Evolutionary conservation across 2,797 vertebrate species (phyloP), one percentile per base, ranked within the genome.

Genomic region (Gambusia yucatana): DNA sequence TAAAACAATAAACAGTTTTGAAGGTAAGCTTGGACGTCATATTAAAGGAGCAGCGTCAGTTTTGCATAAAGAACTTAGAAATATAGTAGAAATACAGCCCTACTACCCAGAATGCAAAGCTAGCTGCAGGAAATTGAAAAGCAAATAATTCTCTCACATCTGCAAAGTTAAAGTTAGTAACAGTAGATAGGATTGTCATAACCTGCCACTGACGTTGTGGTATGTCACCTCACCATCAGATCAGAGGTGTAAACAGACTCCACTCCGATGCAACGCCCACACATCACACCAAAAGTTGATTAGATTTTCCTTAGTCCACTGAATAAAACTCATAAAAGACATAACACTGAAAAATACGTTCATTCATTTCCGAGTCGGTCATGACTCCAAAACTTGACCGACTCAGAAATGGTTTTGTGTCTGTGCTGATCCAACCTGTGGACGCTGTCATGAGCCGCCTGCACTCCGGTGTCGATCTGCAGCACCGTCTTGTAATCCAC

Each of bases 401-500:
- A 17, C 10, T 16, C 77, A 13, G 43, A n/a, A 10, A 50, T 36
- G 41, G 30, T 22, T 50, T 28, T 46, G 43, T 16, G 33, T 71
- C 52, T 30, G 59, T 46, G 25, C 59, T 55, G 33, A 33, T 75
- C 85, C 87, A 83, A 95, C 95, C 95, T 95, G 94, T 96, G 97
- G 84, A 96, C 92, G 78, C 98, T 97, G 86, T 98, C 97, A 0
- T 97, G 96, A 80, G 98, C 98, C 6, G 96, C 92, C 74, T 97
- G 97, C 81, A 98, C 94, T 33, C 95, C 94, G 63, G 93, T 96
- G 89, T 99, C 97, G 57, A 99, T 96, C 92, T 99, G 98, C 55
- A 99, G 93, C 52, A 97, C 96, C 0, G 96, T 98, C 91, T 98
- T 99, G 86, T 97, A 99, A 94, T 99, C 98, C 88, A 97, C 91